A percentile compares a stretch with the other conserved stretches of the same genome.
Evolutionary conservation across 2,888 invertebrate species (phyloP).

Genomic region (Ellobium chinense): DNA sequence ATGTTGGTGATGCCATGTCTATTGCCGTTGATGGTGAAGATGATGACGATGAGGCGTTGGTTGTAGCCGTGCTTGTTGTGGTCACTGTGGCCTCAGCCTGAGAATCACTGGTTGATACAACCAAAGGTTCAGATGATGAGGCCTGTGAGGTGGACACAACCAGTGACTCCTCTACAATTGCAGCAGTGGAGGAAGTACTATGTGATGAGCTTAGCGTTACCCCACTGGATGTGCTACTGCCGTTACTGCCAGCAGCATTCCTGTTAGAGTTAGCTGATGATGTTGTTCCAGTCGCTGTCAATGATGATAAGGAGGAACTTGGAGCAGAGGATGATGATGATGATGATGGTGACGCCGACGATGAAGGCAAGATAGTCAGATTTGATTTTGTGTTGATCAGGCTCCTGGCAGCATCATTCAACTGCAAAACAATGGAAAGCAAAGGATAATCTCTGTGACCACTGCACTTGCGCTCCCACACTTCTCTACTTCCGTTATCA

Average conservation of each 20-base stretch:
- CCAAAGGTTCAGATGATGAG: background rate
- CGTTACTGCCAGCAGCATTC: constrained; percentile 11
- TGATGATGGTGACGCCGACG: constrained; percentile 63
- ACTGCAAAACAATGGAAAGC: too few species aligned
- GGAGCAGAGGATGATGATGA: constrained; percentile 55
- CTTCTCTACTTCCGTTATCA: too few species aligned
- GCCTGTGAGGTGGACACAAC: background rate
- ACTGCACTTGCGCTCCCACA: too few species aligned
- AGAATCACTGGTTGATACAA: background rate
- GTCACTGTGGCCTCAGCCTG: background rate
- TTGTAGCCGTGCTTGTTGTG: background rate
- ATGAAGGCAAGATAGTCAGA: constrained; percentile 40
- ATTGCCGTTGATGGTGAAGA: background rate
- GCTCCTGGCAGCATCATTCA: constrained; percentile 89
- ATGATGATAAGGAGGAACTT: constrained; percentile 60
- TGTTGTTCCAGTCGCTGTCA: constrained; percentile 49
- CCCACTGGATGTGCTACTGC: background rate
- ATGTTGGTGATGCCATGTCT: background rate
- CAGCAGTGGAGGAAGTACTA: background rate
- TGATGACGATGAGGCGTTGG: background rate
- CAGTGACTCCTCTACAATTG: background rate
- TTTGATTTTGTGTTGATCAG: constrained; percentile 57
- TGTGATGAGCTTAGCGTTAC: background rate
- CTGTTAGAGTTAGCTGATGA: constrained; percentile 16
- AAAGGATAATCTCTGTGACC: too few species aligned